These are phyloP conservation scores for Gadus macrocephalus DNA, from an alignment of 2,113 vertebrate species.

Conservation along the genomic window DNA sequence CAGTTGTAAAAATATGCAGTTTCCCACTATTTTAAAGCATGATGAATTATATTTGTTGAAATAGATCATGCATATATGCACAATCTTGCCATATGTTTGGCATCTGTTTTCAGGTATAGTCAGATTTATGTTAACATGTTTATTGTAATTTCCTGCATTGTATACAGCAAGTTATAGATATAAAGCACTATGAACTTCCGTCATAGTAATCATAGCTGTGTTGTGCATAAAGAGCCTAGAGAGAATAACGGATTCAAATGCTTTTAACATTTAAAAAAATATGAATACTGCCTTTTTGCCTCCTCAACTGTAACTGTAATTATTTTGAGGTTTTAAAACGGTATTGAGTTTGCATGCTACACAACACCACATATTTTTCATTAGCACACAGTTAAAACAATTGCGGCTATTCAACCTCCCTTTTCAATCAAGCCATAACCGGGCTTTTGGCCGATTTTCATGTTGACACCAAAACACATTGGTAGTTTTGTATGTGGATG, in stretches of 20 bases:
- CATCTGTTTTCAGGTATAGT: too few species aligned
- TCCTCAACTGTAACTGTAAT: constrained; percentile 58
- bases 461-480: constrained; percentile 61
- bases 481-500: constrained; percentile 81
- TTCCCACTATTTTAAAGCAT: too few species aligned
- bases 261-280: constrained; percentile 46
- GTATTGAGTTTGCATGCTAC: constrained; percentile 68
- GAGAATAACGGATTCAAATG: constrained; percentile 6
- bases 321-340: constrained; percentile 53
- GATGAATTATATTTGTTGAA: too few species aligned
- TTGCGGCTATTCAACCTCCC: constrained; percentile 32
- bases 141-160: too few species aligned
- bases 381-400: constrained; percentile 46
- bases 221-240: neutral
- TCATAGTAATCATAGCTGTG: neutral
- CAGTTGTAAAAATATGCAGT: constrained; percentile 37
- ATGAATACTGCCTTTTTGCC: constrained; percentile 77
- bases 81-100: too few species aligned
- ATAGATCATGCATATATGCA: too few species aligned
- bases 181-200: neutral
- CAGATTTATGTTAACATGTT: too few species aligned
- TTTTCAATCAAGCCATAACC: constrained; percentile 35
- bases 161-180: too few species aligned
- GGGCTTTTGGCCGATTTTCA: constrained; percentile 76
- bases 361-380: constrained; percentile 61